Conservation (phyloP, 2,797 vertebrate species). For the Esox lucius region DNA sequence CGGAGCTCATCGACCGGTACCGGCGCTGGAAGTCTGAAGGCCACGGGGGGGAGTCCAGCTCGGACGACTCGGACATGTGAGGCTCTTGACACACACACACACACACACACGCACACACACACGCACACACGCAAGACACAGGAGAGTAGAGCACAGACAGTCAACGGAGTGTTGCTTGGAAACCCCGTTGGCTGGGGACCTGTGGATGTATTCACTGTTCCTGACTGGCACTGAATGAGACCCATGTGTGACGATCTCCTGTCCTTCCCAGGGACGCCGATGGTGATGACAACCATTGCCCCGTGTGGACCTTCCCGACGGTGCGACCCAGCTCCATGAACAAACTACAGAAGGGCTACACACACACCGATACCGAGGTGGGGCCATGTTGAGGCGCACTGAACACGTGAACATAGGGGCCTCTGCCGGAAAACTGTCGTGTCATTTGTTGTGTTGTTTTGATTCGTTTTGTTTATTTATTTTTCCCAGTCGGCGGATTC, state of each 20-base stretch:
- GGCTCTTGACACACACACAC: slow-evolving; percentile 29
- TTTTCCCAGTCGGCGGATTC: slow-evolving; percentile 80
- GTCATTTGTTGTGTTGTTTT: not conserved
- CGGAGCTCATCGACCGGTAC: slow-evolving; percentile 94
- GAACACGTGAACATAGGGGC: not conserved
- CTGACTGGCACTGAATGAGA: not conserved
- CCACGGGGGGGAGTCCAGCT: slow-evolving; percentile 94
- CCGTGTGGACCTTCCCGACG: slow-evolving; percentile 94
- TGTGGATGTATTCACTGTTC: not conserved
- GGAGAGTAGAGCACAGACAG: not conserved
- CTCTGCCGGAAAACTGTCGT: not conserved
- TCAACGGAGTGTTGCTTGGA: too few relatives aligned
- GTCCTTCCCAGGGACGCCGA: slow-evolving; percentile 81
- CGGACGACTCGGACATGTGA: slow-evolving; percentile 94
- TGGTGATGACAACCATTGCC: slow-evolving; percentile 85
- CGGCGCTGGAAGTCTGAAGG: slow-evolving; percentile 97
- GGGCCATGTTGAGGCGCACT: not conserved
- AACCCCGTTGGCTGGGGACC: too few relatives aligned
- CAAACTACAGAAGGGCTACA: slow-evolving; percentile 87
- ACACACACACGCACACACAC: not conserved
- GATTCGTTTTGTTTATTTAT: too few relatives aligned
- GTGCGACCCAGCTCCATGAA: slow-evolving; percentile 87
- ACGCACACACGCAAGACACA: not conserved
- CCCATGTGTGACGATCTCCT: not conserved
- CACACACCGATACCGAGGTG: slow-evolving; percentile 81